A percentile compares a stretch with the other conserved stretches of the same genome.
Conservation (phyloP, 2,113 vertebrate species). For the Boulengeromyrus knoepffleri region DNA sequence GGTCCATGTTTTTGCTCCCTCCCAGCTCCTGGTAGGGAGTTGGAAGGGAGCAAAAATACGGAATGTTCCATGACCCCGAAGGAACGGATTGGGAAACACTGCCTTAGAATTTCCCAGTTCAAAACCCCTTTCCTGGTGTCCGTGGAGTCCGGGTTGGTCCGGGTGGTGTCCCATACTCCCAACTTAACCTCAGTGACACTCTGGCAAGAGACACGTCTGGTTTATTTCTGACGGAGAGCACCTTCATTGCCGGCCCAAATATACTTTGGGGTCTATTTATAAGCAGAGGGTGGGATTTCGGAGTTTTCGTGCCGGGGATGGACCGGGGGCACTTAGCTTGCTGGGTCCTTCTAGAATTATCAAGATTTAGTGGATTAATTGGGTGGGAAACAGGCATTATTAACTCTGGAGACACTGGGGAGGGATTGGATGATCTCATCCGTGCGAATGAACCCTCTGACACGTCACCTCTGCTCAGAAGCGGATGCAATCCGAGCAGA, state of each 20-base stretch:
- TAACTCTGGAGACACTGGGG: slow-evolving; percentile 59
- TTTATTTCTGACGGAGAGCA: slow-evolving; percentile 7
- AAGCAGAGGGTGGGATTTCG: background rate
- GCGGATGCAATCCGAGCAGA: slow-evolving; percentile 63
- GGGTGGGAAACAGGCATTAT: slow-evolving; percentile 62
- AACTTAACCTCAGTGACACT: background rate
- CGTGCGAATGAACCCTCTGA: slow-evolving; percentile 64
- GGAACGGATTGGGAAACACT: background rate
- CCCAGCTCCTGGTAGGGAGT: background rate
- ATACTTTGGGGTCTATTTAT: slow-evolving; percentile 10
- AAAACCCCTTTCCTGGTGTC: background rate
- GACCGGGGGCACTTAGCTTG: slow-evolving; percentile 23
- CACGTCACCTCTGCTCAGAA: slow-evolving; percentile 46
- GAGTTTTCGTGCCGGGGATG: slow-evolving; percentile 5
- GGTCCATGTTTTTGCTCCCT: background rate
- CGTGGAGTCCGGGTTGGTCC: background rate
- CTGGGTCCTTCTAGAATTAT: slow-evolving; percentile 40
- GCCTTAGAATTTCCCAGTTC: background rate
- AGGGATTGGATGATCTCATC: slow-evolving; percentile 66
- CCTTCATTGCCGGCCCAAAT: background rate
- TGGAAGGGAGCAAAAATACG: background rate
- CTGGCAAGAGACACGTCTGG: slow-evolving; percentile 4
- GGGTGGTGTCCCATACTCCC: background rate
- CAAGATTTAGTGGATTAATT: slow-evolving; percentile 59
- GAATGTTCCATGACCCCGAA: background rate